phyloP scores from a whole-genome alignment of 2,888 invertebrate species.

The Tethea ocularis region DNA sequence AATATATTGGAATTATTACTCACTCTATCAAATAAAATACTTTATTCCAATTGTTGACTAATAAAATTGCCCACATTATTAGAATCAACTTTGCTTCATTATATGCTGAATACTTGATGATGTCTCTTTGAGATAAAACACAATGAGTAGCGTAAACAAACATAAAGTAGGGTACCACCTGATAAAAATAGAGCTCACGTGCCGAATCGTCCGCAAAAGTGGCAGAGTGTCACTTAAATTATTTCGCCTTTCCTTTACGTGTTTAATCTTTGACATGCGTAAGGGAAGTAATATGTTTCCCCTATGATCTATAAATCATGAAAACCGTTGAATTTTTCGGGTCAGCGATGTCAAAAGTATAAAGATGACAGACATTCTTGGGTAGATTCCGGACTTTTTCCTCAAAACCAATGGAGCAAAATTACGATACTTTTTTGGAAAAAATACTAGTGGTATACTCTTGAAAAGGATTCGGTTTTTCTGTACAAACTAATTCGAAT shows the following conservation, averaged over 20 bases:
- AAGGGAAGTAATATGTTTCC: conserved; percentile 7
- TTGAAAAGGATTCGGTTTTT: background rate
- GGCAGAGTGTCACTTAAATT: background rate
- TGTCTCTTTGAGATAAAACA: no score
- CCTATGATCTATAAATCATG: conserved; percentile 5
- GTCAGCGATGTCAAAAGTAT: conserved; percentile 7
- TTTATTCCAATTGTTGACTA: no score
- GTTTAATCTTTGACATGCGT: conserved; percentile 7
- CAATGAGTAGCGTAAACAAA: no score
- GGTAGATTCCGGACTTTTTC: background rate
- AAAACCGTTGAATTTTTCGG: conserved; percentile 9
- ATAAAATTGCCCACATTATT: no score
- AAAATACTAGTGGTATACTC: background rate
- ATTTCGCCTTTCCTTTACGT: conserved; percentile 5
- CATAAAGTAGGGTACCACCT: background rate
- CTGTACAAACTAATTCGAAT: background rate
- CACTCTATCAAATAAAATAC: no score
- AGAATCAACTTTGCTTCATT: no score
- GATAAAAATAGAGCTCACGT: background rate
- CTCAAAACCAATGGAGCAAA: conserved; percentile 9
- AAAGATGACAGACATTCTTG: conserved; percentile 6
- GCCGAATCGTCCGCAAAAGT: conserved; percentile 6
- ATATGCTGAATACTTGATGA: no score
- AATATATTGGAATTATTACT: no score
- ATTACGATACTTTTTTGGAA: conserved; percentile 9